Evolutionary conservation across 2,888 invertebrate species (phyloP), one percentile per base, ranked within the genome.

Genomic region (Cataglyphis altisquamis): DNA sequence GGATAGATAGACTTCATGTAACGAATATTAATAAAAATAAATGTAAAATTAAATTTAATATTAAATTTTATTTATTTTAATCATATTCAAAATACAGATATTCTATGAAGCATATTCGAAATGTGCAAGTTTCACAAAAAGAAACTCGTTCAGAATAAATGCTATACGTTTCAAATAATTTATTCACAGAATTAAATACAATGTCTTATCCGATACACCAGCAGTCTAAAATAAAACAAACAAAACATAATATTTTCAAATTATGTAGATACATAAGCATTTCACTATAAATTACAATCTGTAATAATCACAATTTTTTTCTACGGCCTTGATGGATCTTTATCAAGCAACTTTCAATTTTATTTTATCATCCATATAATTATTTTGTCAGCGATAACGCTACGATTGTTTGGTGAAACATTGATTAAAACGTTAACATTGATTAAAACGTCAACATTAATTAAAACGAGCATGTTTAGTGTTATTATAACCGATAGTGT

Each of bases 361-460:
- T 81, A 81, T 75, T 87, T 87, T 77, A 85, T 75, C 70, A 73
- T 83, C 64, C 32, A 67, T 29, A 29, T 67, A 57, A 89, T 89
- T 84, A 86, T 48, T 82, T 86, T 83, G 73, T 63, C 48, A 64
- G 32, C 74, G 70, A 88, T 83, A 81, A 84, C 62, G 39, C 36
- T 75, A 57, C 10, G 41, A 73, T 21, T 15, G 36, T 45, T 45
- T 62, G n/a, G 12, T n/a, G 32, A 62, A 77, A 29, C 60, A 55
- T 29, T 29, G 29, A 29, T 29, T 25, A 25, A 25, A 25, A 25
- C 25, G 39, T 67, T n/a, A 32, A 8, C 45, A 29, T 10, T 62
- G 29, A 29, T 29, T 29, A 29, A 29, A 29, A 29, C 29, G 39
- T 62, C n/a, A 32, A 8, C 45, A 29, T 12, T 62, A 39, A 82